phyloP scores from a whole-genome alignment of 2,797 vertebrate species.

The Lophura swinhoii region DNA sequence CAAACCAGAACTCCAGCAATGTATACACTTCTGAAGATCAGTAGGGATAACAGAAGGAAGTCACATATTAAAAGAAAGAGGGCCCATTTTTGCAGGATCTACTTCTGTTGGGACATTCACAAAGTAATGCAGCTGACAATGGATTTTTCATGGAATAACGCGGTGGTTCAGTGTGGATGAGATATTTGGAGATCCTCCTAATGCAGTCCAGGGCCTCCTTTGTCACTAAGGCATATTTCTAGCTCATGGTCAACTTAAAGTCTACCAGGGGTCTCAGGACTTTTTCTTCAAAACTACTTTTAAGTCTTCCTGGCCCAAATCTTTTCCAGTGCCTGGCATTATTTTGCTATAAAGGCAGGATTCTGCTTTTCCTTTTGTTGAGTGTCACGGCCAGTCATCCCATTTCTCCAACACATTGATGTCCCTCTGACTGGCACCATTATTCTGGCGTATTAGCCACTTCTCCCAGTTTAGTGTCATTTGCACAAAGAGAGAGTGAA shows the following conservation, averaged over 20 bases:
- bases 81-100: neutral
- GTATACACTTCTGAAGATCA: neutral
- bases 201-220: neutral
- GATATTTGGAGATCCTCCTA: neutral
- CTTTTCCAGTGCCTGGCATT: neutral
- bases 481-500: neutral
- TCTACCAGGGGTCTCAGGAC: fast-evolving
- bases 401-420: neutral
- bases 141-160: neutral
- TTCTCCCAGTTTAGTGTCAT: neutral
- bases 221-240: neutral
- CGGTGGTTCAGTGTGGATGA: neutral
- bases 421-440: neutral
- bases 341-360: neutral
- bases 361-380: neutral
- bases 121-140: neutral
- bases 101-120: neutral
- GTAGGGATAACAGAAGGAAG: neutral
- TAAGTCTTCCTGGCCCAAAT: neutral
- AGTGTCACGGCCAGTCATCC: neutral
- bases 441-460: fast-evolving
- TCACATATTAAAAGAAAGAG: neutral
- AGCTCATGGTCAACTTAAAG: neutral
- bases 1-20: neutral
- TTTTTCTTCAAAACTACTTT: neutral